Evolutionary conservation across 1,140 invertebrate genomes (phyloP).

Genomic region (Drosophila pallidifrons): DNA sequence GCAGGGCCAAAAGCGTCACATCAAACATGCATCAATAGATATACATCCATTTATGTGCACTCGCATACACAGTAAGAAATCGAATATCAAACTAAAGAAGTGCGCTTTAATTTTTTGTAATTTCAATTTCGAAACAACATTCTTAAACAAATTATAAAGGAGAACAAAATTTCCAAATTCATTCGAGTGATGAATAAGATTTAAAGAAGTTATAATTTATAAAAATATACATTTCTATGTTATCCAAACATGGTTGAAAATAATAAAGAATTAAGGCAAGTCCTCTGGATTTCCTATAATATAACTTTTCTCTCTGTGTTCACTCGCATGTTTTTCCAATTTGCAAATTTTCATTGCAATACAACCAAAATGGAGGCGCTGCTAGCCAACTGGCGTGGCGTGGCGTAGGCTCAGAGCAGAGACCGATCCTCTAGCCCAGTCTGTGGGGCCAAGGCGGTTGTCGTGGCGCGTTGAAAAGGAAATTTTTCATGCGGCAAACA

Average conservation of each 20-base stretch:
- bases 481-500: conserved; percentile 77
- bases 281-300: too few species aligned
- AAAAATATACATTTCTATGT: too few species aligned
- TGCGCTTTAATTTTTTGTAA: too few species aligned
- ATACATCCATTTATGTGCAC: conserved; percentile 24
- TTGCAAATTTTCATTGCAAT: conserved; percentile 72
- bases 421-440: conserved; percentile 5
- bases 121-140: too few species aligned
- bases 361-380: conserved; percentile 56
- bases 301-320: not conserved
- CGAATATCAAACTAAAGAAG: too few species aligned
- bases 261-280: too few species aligned
- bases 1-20: conserved; percentile 69
- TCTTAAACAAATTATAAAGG: too few species aligned
- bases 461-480: conserved; percentile 69
- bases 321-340: conserved; percentile 60
- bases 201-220: too few species aligned
- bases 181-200: too few species aligned
- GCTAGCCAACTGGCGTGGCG: conserved; percentile 34
- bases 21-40: conserved; percentile 82
- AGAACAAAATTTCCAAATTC: too few species aligned
- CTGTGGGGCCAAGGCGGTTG: conserved; percentile 44
- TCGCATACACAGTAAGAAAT: not conserved
- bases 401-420: conserved; percentile 41
- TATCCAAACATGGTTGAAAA: too few species aligned